Percentiles rank a stretch among this genome's conserved stretches.
These are phyloP conservation scores for Anorthoa munda DNA, from an alignment of 2,888 invertebrate genomes.

Conservation along the genomic window DNA sequence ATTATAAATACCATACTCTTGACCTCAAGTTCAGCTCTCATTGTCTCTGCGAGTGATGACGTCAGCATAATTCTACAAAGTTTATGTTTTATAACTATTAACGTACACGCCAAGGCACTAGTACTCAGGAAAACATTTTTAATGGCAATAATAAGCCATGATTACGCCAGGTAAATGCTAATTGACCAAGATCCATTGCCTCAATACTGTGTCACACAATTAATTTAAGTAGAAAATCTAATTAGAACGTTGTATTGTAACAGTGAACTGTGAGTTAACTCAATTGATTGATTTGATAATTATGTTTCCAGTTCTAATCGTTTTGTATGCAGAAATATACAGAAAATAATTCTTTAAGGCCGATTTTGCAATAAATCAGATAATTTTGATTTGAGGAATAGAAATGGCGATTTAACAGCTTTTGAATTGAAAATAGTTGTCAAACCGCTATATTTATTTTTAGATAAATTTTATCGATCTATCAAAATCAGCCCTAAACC, in stretches of 20 bases:
- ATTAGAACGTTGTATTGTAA: conserved; percentile 23
- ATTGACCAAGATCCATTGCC: conserved; percentile 35
- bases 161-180: conserved; percentile 46
- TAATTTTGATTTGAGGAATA: too few species aligned
- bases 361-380: too few species aligned
- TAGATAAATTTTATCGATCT: too few species aligned
- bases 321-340: not conserved
- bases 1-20: conserved; percentile 21
- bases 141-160: conserved; percentile 36
- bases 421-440: too few species aligned
- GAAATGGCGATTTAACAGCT: too few species aligned
- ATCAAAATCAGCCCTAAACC: too few species aligned
- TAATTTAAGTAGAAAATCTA: conserved; percentile 24
- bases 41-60: conserved; percentile 24
- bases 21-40: conserved; percentile 36
- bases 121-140: conserved; percentile 25
- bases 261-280: not conserved
- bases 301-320: not conserved
- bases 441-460: too few species aligned
- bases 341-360: not conserved
- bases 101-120: not conserved
- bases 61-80: conserved; percentile 1
- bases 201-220: conserved; percentile 25
- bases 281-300: conserved; percentile 18
- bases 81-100: conserved; percentile 5